Conservation (phyloP, 1,140 invertebrate genomes). For the Panonychus citri region DNA sequence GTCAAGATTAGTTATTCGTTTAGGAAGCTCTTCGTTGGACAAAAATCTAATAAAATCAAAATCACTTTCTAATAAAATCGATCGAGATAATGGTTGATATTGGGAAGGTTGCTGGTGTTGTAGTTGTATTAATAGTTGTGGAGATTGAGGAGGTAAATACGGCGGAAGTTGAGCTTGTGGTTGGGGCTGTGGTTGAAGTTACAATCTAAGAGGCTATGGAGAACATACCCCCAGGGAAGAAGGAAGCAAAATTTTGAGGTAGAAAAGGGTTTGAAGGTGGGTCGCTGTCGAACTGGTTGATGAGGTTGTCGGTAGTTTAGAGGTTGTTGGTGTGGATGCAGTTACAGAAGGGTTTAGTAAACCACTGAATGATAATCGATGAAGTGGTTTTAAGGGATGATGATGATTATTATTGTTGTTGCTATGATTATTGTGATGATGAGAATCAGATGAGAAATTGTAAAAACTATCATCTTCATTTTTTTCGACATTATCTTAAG, state of each 20-base stretch:
- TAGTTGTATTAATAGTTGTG: neutral
- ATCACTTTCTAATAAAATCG: constrained; percentile 33
- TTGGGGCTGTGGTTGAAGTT: too few relatives aligned
- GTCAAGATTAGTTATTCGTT: constrained; percentile 70
- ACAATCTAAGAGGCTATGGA: too few relatives aligned
- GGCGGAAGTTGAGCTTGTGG: too few relatives aligned
- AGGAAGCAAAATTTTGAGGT: neutral
- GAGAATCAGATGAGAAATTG: too few relatives aligned
- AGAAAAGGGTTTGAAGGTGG: neutral
- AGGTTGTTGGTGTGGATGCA: constrained; percentile 1
- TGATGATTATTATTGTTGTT: too few relatives aligned
- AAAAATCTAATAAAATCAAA: constrained; percentile 70
- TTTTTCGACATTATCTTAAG: constrained; percentile 15
- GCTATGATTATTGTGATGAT: too few relatives aligned
- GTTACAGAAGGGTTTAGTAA: too few relatives aligned
- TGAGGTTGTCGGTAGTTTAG: constrained; percentile 4
- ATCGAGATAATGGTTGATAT: constrained; percentile 2
- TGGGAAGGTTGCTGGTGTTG: neutral
- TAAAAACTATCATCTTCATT: constrained; percentile 13
- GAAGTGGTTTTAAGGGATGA: too few relatives aligned
- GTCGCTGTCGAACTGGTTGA: neutral
- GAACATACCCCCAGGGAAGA: neutral
- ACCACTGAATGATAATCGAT: too few relatives aligned
- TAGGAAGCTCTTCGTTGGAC: constrained; percentile 67
- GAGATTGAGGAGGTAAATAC: too few relatives aligned